Conservation (phyloP, 1,140 invertebrate species). For the Cyphomyrmex costatus region DNA sequence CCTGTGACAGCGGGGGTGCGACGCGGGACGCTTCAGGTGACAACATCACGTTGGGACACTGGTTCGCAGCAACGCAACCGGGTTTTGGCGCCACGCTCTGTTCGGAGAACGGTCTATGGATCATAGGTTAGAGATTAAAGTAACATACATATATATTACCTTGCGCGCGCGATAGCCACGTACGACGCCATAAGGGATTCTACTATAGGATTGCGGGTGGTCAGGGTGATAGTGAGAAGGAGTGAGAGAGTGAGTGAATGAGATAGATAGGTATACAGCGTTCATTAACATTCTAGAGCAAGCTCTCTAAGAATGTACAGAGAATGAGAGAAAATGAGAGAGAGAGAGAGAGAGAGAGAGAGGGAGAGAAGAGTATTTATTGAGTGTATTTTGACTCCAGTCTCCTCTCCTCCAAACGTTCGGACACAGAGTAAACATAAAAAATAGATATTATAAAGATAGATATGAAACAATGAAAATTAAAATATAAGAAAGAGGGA, state of each 20-base stretch:
- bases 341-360: constrained; percentile 29
- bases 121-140: constrained; percentile 84
- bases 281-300: too few species aligned
- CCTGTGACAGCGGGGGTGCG: constrained; percentile 45
- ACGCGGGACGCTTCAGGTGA: constrained; percentile 39
- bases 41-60: constrained; percentile 8
- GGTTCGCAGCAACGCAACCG: constrained; percentile 57
- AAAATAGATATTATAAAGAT: too few species aligned
- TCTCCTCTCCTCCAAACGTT: too few species aligned
- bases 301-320: too few species aligned
- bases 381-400: too few species aligned
- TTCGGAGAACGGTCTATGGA: constrained; percentile 81
- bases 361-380: constrained; percentile 5
- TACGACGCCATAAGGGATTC: not conserved
- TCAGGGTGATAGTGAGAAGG: not conserved
- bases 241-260: too few species aligned
- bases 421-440: too few species aligned
- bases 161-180: constrained; percentile 1
- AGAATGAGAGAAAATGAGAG: constrained; percentile 20
- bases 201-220: not conserved
- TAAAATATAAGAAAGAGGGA: not conserved
- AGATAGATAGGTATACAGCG: too few species aligned
- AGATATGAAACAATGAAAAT: too few species aligned
- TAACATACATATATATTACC: constrained; percentile 32
- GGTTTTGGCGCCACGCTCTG: constrained; percentile 51